Evolutionary conservation across 2,113 vertebrate genomes (phyloP), one percentile per base, ranked within the genome.

Genomic region (Ameiurus melas): DNA sequence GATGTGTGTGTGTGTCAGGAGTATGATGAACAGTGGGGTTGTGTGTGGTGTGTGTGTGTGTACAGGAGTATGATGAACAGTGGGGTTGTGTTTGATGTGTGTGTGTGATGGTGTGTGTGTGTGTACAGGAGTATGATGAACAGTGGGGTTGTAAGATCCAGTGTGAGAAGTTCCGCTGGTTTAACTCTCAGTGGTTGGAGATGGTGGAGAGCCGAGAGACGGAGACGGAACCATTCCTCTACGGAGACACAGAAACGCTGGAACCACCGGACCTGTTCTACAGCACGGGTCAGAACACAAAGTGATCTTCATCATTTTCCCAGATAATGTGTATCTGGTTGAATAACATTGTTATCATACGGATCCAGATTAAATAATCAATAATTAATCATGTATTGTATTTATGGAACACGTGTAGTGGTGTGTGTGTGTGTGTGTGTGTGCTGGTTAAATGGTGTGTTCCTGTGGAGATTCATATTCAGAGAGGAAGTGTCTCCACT

Each of bases 121-220:
- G 64, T 43, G 27, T 73, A 16, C n/a, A 90, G 89, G 89, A 90
- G 70, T 89, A 88, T 73, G 88, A 91, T 88, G 91, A 91, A 82
- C 96, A 97, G 87, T 99, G 97, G 97, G 96, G 97, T 3, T 96
- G 96, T 92, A 98, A 97, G 94, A 97, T 98, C 91, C 97, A 98
- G 94, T 97, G 94, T 0, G 97, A 98, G 83, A 98, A 97, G 92
- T 98, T 99, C 87, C 95, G 97, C 73, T 97, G 96, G 96, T 97
- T 98, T 93, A 99, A 98, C 91, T 96, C 97, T 16, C 97, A 98
- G 93, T 98, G 98, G 98, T 90, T 99, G 89, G 97, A 99, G 92
- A 98, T 98, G 97, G 97, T 97, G 71, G 97, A 97, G 93, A 97
- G 95, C 90, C 95, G 96, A 10, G 96, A 96, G 92, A 93, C 97